These are phyloP conservation scores for Columba livia DNA, from an alignment of 2,113 vertebrate genomes.

Conservation along the genomic window DNA sequence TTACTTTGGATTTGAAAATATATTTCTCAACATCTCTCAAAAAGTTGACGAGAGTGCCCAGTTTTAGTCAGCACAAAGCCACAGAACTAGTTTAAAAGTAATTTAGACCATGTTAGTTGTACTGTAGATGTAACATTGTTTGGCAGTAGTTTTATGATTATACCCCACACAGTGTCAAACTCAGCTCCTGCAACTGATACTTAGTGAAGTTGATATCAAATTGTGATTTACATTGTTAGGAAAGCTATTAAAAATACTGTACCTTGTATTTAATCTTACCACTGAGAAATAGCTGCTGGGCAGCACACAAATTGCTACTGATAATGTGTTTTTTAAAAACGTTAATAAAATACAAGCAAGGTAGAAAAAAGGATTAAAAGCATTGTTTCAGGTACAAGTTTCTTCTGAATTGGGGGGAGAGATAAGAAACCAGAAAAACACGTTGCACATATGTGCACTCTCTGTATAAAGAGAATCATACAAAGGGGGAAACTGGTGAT, in stretches of 20 bases:
- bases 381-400: conserved; percentile 33
- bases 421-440: conserved; percentile 57
- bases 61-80: conserved; percentile 35
- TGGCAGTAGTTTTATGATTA: conserved; percentile 50
- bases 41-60: not conserved
- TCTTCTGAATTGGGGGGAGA: conserved; percentile 18
- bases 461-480: conserved; percentile 57
- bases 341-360: conserved; percentile 67
- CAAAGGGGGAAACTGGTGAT: conserved; percentile 44
- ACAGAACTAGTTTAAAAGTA: not conserved
- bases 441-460: conserved; percentile 4
- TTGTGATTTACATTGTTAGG: conserved; percentile 52
- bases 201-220: conserved; percentile 46
- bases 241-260: conserved; percentile 65
- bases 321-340: conserved; percentile 35
- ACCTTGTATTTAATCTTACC: conserved; percentile 32
- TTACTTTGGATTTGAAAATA: conserved; percentile 25
- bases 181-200: conserved; percentile 31
- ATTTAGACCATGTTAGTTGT: conserved; percentile 15
- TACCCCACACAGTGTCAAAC: conserved; percentile 52
- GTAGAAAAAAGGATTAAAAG: conserved; percentile 68
- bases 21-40: not conserved
- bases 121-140: conserved; percentile 7
- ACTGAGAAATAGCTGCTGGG: conserved; percentile 54
- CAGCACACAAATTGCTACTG: conserved; percentile 47